Conservation (phyloP, 1,140 invertebrate species). For the Drosophila miranda region DNA sequence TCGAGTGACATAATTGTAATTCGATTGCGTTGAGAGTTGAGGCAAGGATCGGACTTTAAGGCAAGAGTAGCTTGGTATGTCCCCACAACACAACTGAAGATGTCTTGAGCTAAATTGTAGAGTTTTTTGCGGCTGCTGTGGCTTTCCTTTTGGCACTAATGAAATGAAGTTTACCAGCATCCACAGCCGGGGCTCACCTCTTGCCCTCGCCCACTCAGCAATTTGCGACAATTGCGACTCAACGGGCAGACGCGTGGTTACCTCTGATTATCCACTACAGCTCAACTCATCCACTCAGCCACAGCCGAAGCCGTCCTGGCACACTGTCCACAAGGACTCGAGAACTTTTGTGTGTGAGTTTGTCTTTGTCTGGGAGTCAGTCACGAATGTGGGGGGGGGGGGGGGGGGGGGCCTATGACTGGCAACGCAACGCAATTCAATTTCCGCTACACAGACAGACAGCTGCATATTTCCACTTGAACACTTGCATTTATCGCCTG, state of each 20-base stretch:
- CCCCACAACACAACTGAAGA: too few species aligned
- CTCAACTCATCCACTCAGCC: slow-evolving; percentile 14
- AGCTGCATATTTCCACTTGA: slow-evolving; percentile 61
- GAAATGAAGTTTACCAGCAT: background rate
- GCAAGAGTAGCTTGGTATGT: too few species aligned
- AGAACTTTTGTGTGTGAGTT: slow-evolving; percentile 22
- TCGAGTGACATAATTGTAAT: too few species aligned
- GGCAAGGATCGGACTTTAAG: too few species aligned
- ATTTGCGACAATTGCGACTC: slow-evolving; percentile 6
- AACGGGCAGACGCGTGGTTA: background rate
- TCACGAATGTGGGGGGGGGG: background rate
- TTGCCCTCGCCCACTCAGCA: background rate
- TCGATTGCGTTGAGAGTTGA: too few species aligned
- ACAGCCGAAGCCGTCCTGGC: background rate
- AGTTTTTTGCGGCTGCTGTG: too few species aligned
- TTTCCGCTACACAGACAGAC: slow-evolving; percentile 53
- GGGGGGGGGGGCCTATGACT: background rate
- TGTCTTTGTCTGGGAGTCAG: slow-evolving; percentile 9
- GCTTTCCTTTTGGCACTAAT: too few species aligned
- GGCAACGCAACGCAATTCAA: slow-evolving; percentile 56
- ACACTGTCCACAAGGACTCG: slow-evolving; percentile 35
- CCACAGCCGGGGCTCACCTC: too few species aligned
- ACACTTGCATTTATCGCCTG: slow-evolving; percentile 66
- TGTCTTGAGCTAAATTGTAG: too few species aligned
- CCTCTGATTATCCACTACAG: slow-evolving; percentile 1